Conservation (phyloP, 2,797 vertebrate species). For the Melanotaenia trifasciata region DNA sequence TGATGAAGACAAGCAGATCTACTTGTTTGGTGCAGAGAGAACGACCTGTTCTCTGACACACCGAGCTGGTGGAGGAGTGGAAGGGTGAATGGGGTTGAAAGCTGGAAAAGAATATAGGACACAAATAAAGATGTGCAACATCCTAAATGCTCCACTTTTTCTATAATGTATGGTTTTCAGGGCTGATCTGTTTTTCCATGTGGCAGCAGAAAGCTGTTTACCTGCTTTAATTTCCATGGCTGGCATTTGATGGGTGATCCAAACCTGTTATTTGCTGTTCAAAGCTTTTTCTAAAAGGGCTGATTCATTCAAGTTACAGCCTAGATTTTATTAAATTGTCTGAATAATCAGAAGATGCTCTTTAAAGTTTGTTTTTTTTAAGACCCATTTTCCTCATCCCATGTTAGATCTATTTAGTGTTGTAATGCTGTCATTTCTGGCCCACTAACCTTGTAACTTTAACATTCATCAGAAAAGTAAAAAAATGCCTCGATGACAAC, state of each 20-base stretch:
- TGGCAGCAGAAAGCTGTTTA: not conserved
- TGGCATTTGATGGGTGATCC: not conserved
- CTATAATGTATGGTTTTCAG: slow-evolving; percentile 26
- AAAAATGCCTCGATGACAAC: not conserved
- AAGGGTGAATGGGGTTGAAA: slow-evolving; percentile 6
- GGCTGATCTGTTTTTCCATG: slow-evolving; percentile 23
- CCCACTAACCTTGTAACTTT: not conserved
- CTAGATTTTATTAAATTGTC: not conserved
- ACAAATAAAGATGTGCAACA: not conserved
- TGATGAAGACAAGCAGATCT: slow-evolving; percentile 3
- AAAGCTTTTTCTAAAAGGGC: not conserved
- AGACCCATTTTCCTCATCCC: too few species aligned
- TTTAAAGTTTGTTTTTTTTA: too few species aligned
- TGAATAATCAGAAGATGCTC: not conserved
- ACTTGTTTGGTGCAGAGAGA: slow-evolving; percentile 9
- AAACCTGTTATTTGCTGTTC: not conserved
- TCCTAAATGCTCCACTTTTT: not conserved
- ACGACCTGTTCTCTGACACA: not conserved
- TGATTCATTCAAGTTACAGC: slow-evolving; percentile 10
- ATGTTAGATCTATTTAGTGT: too few species aligned
- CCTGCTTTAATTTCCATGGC: slow-evolving; percentile 10
- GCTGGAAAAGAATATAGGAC: not conserved
- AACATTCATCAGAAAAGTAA: accelerated
- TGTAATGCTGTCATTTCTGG: too few species aligned
- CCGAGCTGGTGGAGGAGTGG: not conserved